These are phyloP conservation scores for Crocodylus rhombifer DNA, from an alignment of 2,797 vertebrate genomes.

Conservation along the genomic window DNA sequence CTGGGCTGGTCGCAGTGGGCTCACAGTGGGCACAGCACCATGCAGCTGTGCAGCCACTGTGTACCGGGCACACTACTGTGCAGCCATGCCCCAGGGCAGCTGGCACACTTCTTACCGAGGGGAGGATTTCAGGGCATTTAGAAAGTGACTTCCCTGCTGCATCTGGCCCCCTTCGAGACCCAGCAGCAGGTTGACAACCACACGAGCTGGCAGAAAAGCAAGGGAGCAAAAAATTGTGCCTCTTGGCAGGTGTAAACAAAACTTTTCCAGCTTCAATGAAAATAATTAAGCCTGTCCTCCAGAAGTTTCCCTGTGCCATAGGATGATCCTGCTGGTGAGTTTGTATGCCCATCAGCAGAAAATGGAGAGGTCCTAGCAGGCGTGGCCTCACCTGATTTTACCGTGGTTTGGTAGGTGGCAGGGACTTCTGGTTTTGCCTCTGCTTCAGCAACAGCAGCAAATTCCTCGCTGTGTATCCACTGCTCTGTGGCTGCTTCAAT, in stretches of 20 bases:
- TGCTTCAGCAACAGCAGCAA: not conserved
- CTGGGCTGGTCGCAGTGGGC: no score
- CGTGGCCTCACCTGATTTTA: not conserved
- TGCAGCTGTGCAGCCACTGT: no score
- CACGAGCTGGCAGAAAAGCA: no score
- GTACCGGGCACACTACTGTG: no score
- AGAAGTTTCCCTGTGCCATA: not conserved
- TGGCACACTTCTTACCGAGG: no score
- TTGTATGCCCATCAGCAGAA: not conserved
- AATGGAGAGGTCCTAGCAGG: accelerated
- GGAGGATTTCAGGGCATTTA: no score
- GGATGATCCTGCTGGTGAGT: not conserved
- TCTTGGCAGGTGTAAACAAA: not conserved
- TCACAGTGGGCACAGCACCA: no score
- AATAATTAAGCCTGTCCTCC: not conserved
- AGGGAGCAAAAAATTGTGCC: not conserved
- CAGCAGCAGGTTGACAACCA: no score
- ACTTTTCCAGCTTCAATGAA: not conserved
- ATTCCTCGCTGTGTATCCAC: not conserved
- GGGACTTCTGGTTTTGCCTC: not conserved
- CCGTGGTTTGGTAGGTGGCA: accelerated
- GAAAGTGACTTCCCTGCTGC: no score
- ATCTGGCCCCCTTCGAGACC: no score
- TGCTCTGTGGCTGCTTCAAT: accelerated
- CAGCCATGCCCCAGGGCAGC: no score